Base-by-base conservation (phyloP, 2,797 vertebrate genomes). In the Rhabdomys pumilio region DNA sequence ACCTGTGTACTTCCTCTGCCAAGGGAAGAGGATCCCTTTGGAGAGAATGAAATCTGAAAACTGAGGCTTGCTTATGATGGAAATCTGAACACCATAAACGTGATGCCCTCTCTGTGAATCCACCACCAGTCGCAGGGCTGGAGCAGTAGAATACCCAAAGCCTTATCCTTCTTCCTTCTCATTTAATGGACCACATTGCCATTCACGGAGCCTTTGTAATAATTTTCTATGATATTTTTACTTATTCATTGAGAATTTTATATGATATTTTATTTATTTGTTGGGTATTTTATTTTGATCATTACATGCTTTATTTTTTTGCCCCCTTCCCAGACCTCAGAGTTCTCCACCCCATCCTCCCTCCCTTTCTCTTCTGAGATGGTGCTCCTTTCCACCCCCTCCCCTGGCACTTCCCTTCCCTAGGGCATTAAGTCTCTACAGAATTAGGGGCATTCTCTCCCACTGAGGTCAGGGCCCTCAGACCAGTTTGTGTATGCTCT, bases 81-180 rank as follows among this genome's bases (percentile, higher is more conserved):
- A 47, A 44, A 26, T 1, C 20, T 47, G 26, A 13, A 22, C 38
- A 31, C 3, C 15, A 29, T 12, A 17, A 82, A 1, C 14, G 22
- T 13, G 29, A 77, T 61, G 22, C 26, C 53, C 59, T 53, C 76
- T 80, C 1, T 13, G 0, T 2, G 41, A 34, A 61, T 2, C 14
- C 24, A 6, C 50, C 79, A 38, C 0, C 7, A 44, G n/a, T 3
- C 2, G 34, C 50, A 20, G 20, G n/a, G 5, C 61, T 0, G 0
- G 55, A 63, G 14, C 41, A 31, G 38, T 22, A 82, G 24, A 22
- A n/a, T 88, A 4, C 4, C 59, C 11, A 20, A 26, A 79, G 20
- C 0, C 69, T 15, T 11, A 19, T 12, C 14, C 7, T 69, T 3
- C 26, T 59, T 63, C 34, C 63, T 61, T 29, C 1, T 57, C 73